Evolutionary conservation across 2,113 vertebrate species (phyloP).

Genomic region (Aegotheles bennettii): DNA sequence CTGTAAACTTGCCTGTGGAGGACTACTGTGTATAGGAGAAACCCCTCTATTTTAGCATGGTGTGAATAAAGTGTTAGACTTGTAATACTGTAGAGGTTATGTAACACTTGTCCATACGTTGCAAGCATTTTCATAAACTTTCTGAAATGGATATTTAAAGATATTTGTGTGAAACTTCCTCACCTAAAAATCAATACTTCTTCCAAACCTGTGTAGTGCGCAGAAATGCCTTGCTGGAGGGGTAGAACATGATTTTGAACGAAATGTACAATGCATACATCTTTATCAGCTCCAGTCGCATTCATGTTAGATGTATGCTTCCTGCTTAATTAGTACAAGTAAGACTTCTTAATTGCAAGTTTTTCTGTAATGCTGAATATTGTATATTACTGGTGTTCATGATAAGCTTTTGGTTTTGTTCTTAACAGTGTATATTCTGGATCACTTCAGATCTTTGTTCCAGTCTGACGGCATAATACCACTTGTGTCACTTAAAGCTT

Average conservation of each 20-base stretch:
- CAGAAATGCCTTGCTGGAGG: conserved; percentile 37
- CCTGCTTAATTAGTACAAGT: conserved; percentile 24
- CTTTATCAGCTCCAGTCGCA: not conserved
- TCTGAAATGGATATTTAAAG: conserved; percentile 21
- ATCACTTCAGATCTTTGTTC: not conserved
- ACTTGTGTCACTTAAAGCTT: conserved; percentile 17
- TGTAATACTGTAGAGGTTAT: conserved; percentile 8
- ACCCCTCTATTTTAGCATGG: conserved; percentile 37
- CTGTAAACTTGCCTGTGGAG: conserved; percentile 52
- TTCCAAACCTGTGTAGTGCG: conserved; percentile 10
- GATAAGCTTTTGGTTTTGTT: conserved; percentile 18
- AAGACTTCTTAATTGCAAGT: conserved; percentile 14
- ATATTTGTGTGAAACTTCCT: conserved; percentile 7
- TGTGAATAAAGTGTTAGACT: conserved; percentile 53
- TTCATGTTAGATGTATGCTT: conserved; percentile 41
- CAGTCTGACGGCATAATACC: not conserved
- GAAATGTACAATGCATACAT: conserved; percentile 20
- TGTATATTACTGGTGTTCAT: conserved; percentile 27
- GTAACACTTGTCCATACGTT: conserved; percentile 30
- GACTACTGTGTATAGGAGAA: conserved; percentile 19
- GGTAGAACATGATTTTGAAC: not conserved
- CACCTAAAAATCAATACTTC: not conserved
- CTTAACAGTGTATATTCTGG: conserved; percentile 3
- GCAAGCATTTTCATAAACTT: conserved; percentile 11
- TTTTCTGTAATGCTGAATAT: conserved; percentile 35